Conservation (phyloP, 2,797 vertebrate species). For the Phoeniculus purpureus region DNA sequence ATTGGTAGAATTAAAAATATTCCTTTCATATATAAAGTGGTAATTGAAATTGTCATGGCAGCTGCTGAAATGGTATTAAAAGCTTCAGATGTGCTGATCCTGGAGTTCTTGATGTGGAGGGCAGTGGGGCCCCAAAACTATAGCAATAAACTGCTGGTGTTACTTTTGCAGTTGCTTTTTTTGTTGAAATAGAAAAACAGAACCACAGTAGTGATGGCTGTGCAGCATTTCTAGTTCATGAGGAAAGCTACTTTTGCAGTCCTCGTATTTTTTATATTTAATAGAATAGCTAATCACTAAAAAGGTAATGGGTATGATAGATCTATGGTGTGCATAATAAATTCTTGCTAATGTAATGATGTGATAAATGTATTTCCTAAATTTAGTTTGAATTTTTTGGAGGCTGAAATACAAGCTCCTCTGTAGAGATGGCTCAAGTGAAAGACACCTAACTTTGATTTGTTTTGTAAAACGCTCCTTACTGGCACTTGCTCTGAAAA, state of each 20-base stretch:
- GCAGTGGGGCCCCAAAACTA: neutral
- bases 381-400: neutral
- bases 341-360: neutral
- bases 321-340: neutral
- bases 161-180: neutral
- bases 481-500: neutral
- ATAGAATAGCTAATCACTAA: neutral
- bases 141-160: neutral
- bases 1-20: slow-evolving; percentile 62
- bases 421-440: neutral
- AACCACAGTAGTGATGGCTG: fast-evolving
- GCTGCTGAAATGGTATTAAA: slow-evolving; percentile 54
- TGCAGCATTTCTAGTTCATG: neutral
- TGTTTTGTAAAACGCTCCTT: neutral
- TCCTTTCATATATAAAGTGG: slow-evolving; percentile 48
- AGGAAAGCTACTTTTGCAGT: neutral
- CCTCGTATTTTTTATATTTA: neutral
- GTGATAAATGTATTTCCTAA: neutral
- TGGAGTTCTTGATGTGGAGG: slow-evolving; percentile 31
- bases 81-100: slow-evolving; percentile 50
- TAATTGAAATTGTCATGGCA: slow-evolving; percentile 57
- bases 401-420: neutral
- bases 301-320: neutral
- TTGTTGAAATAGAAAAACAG: neutral
- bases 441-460: neutral